Conservation (phyloP, 1,140 invertebrate species). For the Papilio aristodemus region DNA sequence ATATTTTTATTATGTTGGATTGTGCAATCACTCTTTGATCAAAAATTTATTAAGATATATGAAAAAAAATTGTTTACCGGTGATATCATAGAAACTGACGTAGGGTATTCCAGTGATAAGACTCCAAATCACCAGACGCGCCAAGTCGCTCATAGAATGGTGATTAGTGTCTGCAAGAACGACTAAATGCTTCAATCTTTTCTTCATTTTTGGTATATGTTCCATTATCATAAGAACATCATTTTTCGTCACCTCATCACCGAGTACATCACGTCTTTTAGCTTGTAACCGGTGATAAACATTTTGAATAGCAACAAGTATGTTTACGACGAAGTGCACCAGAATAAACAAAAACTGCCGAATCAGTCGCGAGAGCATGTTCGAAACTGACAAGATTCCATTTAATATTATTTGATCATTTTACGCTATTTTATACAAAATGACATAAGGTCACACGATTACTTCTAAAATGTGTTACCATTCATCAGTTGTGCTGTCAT, state of each 20-base stretch:
- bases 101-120: constrained; percentile 82
- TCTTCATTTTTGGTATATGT: constrained; percentile 59
- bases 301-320: constrained; percentile 76
- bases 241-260: constrained; percentile 52
- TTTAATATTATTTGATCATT: constrained; percentile 61
- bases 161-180: constrained; percentile 60
- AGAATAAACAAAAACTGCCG: constrained; percentile 63
- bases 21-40: constrained; percentile 2
- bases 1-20: background rate
- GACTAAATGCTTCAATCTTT: constrained; percentile 70
- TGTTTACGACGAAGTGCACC: constrained; percentile 64
- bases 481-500: constrained; percentile 57
- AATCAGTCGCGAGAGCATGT: constrained; percentile 65
- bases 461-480: constrained; percentile 32
- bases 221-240: constrained; percentile 60
- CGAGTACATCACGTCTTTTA: constrained; percentile 47
- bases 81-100: constrained; percentile 86
- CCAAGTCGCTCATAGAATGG: constrained; percentile 69
- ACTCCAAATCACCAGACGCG: constrained; percentile 84
- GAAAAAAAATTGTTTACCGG: constrained; percentile 78
- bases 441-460: constrained; percentile 48
- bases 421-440: constrained; percentile 45
- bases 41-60: constrained; percentile 26
- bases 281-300: constrained; percentile 61
- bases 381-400: constrained; percentile 37